phyloP scores from a whole-genome alignment of 2,113 vertebrate species.

The Pluvialis apricaria region DNA sequence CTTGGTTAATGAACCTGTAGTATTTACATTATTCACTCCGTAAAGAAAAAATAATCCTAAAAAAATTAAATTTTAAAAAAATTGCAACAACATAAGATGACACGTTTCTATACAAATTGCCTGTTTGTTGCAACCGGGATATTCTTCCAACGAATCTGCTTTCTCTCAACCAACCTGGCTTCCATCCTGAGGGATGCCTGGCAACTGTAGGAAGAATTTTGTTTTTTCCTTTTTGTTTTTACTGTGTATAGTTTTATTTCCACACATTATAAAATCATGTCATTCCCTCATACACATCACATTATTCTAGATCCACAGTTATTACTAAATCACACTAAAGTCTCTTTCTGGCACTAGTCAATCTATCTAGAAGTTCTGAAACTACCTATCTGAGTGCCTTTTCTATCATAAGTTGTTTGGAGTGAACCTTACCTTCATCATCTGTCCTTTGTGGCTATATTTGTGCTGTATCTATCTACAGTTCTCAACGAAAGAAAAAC shows the following conservation, averaged over 20 bases:
- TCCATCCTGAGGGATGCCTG: not conserved
- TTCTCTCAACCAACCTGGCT: not conserved
- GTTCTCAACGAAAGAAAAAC: not conserved
- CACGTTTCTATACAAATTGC: fast-evolving
- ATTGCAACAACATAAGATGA: fast-evolving
- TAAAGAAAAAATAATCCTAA: not conserved
- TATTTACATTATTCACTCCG: not conserved
- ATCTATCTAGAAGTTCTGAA: not conserved
- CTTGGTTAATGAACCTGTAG: not conserved
- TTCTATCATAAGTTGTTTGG: not conserved
- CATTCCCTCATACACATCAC: not conserved
- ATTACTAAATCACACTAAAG: not conserved
- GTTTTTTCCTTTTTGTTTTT: not conserved
- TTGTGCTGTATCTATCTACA: not conserved
- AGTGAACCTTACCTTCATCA: not conserved
- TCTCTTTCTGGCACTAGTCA: not conserved
- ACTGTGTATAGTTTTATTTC: not conserved
- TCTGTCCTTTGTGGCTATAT: not conserved
- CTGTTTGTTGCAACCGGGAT: not conserved
- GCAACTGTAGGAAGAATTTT: not conserved
- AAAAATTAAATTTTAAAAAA: not conserved
- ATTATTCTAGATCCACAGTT: not conserved
- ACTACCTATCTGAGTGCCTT: fast-evolving
- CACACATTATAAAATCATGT: not conserved
- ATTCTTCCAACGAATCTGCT: not conserved